These are phyloP conservation scores for Pampus argenteus DNA, from an alignment of 2,797 vertebrate genomes.

Conservation along the genomic window DNA sequence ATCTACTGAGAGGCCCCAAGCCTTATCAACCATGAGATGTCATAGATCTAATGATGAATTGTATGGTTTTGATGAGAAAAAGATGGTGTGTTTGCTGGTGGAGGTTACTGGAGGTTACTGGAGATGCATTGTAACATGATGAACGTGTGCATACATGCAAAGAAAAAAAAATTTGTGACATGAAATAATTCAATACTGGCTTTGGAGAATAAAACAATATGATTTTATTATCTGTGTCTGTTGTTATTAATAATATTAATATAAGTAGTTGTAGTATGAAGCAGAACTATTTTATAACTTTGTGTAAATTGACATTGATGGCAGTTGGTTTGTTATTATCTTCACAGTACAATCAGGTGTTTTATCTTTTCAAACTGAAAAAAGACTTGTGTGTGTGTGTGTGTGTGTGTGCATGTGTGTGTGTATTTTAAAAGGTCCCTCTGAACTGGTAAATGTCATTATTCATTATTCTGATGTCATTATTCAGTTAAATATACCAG, in stretches of 20 bases:
- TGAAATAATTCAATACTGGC: constrained; percentile 8
- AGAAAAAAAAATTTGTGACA: background rate
- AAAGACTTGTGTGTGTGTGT: background rate
- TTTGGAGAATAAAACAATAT: constrained; percentile 37
- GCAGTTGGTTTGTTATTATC: background rate
- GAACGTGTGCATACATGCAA: background rate
- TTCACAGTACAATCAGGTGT: too few relatives aligned
- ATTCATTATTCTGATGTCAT: too few relatives aligned
- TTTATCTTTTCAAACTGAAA: too few relatives aligned
- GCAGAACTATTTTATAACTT: background rate
- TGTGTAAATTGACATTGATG: background rate
- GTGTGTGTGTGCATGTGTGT: too few relatives aligned
- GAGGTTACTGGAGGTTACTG: background rate
- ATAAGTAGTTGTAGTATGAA: too few relatives aligned
- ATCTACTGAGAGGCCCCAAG: constrained; percentile 58
- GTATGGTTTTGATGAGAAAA: background rate
- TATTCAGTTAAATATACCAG: too few relatives aligned
- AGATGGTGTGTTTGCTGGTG: constrained; percentile 1
- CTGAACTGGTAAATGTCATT: too few relatives aligned
- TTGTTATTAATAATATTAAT: background rate
- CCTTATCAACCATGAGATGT: constrained; percentile 34
- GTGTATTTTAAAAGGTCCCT: too few relatives aligned
- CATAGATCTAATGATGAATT: background rate
- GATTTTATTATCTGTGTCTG: constrained; percentile 9
- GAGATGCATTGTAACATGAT: background rate